Base-by-base conservation (phyloP, 2,113 vertebrate species). In the Neofelis nebulosa region DNA sequence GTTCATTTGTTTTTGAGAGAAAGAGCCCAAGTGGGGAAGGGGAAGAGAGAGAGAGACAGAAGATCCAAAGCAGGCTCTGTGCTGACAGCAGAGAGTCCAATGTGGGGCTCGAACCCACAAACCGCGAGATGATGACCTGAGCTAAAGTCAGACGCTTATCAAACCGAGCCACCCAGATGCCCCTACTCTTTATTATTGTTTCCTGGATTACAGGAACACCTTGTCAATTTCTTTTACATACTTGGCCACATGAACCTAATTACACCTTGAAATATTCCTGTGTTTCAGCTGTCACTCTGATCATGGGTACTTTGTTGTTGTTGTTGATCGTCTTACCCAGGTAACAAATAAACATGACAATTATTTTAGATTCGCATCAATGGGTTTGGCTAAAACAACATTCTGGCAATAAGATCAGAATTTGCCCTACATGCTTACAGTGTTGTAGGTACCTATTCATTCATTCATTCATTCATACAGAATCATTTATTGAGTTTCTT, bases 351-450 rank as follows among this genome's bases (percentile, higher is more conserved):
- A 95, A 90, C 48, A 81, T 94, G 27, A 92, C 71, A 50, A 86
- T 93, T 88, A 68, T 52, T 92, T 86, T 55, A 88, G 29, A 50
- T 71, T 48, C 25, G 9, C 65, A 21, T 50, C 92, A 96, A 73
- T 79, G 27, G 48, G 25, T 92, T 91, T 68, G 23, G 36, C 55
- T 92, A 91, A 92, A 95, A 83, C 29, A 91, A 45, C 18, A 69
- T 93, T 95, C 52, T 96, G 68, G 25, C 5, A 21, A 94, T 93
- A 36, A 95, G 21, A 73, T 63, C 25, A 95, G 29, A 95, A 79
- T 80, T 88, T 92, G 7, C 25, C 36, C 16, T 79, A 38, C 1
- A 63, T 82, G 36, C 29, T 91, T 87, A 76, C 25, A 74, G 5
- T 91, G 52, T 87, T 92, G 7, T 16, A 41, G 76, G 15, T 15